These are phyloP conservation scores for Catamblyrhynchus diadema DNA, from an alignment of 2,797 vertebrate genomes.

Conservation along the genomic window DNA sequence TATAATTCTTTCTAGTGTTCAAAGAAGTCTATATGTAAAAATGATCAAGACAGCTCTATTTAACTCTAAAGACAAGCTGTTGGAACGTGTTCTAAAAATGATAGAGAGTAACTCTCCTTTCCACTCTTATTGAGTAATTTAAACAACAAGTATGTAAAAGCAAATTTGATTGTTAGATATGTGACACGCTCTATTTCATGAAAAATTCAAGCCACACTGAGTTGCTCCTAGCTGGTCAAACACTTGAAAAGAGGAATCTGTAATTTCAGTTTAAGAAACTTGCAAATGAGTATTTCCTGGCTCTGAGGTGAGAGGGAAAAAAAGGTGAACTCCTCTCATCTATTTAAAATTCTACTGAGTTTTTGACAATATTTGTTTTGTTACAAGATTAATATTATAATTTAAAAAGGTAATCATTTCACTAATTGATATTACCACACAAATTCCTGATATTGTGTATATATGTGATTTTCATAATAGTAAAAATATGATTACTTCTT, in stretches of 20 bases:
- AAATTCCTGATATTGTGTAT: neutral
- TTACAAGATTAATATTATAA: neutral
- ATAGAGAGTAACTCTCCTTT: constrained; percentile 56
- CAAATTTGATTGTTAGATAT: constrained; percentile 27
- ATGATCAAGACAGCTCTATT: constrained; percentile 76
- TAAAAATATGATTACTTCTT: neutral
- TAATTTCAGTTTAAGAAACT: neutral
- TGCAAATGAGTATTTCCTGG: neutral
- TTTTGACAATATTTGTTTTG: neutral
- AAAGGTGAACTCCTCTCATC: neutral
- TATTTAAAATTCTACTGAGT: neutral
- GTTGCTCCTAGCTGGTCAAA: neutral
- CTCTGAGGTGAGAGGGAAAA: neutral
- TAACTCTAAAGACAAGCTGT: constrained; percentile 68
- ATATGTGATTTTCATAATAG: neutral
- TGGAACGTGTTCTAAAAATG: constrained; percentile 55
- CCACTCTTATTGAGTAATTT: constrained; percentile 54
- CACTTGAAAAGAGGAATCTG: neutral
- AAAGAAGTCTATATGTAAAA: constrained; percentile 76
- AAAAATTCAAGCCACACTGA: neutral
- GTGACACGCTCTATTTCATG: neutral
- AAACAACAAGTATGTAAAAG: constrained; percentile 41
- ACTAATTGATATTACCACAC: neutral
- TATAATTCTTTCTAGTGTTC: constrained; percentile 76
- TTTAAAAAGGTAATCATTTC: neutral